Conservation (phyloP, 2,113 vertebrate species). For the Girardinichthys multiradiatus region DNA sequence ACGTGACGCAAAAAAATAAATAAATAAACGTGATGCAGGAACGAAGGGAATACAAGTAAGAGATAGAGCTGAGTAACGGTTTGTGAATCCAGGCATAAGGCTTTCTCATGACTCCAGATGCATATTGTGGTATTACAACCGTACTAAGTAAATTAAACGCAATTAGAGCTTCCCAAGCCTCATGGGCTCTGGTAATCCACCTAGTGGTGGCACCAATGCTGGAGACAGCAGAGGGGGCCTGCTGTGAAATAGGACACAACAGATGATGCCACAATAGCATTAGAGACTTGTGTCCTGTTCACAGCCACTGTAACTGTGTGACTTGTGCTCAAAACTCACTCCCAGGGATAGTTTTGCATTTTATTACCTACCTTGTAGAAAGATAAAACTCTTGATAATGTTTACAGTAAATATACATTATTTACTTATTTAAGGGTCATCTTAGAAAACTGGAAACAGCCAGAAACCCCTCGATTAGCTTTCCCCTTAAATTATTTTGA, state of each 20-base stretch:
- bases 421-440: neutral
- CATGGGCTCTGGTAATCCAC: slow-evolving; percentile 63
- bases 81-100: slow-evolving; percentile 21
- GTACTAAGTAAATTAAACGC: slow-evolving; percentile 75
- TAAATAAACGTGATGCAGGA: neutral
- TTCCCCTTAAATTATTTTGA: neutral
- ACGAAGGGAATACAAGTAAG: neutral
- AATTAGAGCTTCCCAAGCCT: slow-evolving; percentile 64
- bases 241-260: slow-evolving; percentile 66
- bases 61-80: neutral
- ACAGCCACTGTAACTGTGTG: slow-evolving; percentile 28
- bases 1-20: neutral
- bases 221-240: slow-evolving; percentile 31
- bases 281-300: slow-evolving; percentile 27
- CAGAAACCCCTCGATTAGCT: rapidly evolving
- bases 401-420: too few species aligned
- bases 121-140: slow-evolving; percentile 70
- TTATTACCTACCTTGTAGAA: neutral
- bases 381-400: neutral
- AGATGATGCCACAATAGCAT: slow-evolving; percentile 68
- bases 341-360: neutral
- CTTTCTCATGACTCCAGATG: slow-evolving; percentile 63
- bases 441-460: neutral
- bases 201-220: slow-evolving; percentile 26
- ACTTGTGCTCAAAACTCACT: neutral